Evolutionary conservation across 2,888 invertebrate genomes (phyloP).

Genomic region (Chaitophorus viminalis): DNA sequence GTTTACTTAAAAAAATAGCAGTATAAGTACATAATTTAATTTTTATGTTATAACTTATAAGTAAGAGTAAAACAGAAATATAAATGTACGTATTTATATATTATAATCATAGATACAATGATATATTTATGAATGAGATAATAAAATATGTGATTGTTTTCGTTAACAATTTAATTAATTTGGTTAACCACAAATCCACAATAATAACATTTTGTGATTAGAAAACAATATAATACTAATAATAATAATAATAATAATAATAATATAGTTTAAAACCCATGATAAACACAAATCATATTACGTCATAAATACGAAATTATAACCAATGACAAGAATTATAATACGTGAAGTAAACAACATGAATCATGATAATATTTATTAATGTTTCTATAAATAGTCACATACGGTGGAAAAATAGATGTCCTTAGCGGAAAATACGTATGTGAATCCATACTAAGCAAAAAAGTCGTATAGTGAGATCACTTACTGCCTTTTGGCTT

Average conservation of each 20-base stretch:
- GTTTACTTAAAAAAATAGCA: too few species aligned
- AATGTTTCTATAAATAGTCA: neutral
- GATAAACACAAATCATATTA: constrained; percentile 1
- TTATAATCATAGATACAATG: too few species aligned
- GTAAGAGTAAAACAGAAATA: too few species aligned
- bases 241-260: too few species aligned
- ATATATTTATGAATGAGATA: too few species aligned
- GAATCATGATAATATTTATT: neutral
- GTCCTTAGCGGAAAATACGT: neutral
- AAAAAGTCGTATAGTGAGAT: neutral
- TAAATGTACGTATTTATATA: too few species aligned
- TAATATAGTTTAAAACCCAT: neutral
- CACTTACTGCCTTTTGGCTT: neutral
- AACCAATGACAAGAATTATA: neutral
- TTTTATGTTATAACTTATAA: too few species aligned
- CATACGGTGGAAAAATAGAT: neutral
- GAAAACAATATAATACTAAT: neutral
- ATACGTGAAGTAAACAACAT: neutral
- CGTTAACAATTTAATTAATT: too few species aligned
- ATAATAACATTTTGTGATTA: too few species aligned
- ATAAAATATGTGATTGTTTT: too few species aligned
- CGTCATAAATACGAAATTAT: neutral
- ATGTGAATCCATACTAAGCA: constrained; percentile 6
- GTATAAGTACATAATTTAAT: too few species aligned
- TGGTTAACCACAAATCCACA: too few species aligned